Evolutionary conservation across 2,113 vertebrate genomes (phyloP).

Genomic region (Chunga burmeisteri): DNA sequence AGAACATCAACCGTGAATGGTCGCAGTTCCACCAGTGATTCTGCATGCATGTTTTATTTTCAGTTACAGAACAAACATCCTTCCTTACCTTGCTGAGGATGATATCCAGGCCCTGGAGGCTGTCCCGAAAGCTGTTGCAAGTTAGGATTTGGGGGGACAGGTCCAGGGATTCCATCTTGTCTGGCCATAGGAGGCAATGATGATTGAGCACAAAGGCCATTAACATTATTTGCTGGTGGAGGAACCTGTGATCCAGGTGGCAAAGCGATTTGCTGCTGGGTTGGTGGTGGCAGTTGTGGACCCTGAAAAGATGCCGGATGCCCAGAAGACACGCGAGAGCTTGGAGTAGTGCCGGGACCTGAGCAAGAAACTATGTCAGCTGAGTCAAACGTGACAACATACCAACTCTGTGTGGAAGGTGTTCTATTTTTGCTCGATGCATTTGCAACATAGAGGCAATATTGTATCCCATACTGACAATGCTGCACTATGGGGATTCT

Average conservation of each 20-base stretch:
- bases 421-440: neutral
- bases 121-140: conserved; percentile 78
- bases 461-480: neutral
- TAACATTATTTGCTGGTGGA: conserved; percentile 66
- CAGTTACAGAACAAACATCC: neutral
- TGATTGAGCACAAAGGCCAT: conserved; percentile 67
- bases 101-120: conserved; percentile 75
- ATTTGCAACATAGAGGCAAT: neutral
- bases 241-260: conserved; percentile 72
- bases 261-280: conserved; percentile 62
- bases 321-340: conserved; percentile 49
- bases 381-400: neutral
- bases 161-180: conserved; percentile 74
- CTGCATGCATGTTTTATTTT: neutral
- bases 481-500: neutral
- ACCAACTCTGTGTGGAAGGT: neutral
- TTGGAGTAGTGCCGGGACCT: conserved; percentile 72
- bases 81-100: conserved; percentile 83
- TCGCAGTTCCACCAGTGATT: neutral
- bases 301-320: conserved; percentile 67
- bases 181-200: conserved; percentile 48
- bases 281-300: conserved; percentile 49
- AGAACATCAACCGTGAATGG: neutral
- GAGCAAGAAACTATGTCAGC: neutral
- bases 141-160: conserved; percentile 65